Base-by-base conservation (phyloP, 1,140 invertebrate species). In the Drosophila navojoa region DNA sequence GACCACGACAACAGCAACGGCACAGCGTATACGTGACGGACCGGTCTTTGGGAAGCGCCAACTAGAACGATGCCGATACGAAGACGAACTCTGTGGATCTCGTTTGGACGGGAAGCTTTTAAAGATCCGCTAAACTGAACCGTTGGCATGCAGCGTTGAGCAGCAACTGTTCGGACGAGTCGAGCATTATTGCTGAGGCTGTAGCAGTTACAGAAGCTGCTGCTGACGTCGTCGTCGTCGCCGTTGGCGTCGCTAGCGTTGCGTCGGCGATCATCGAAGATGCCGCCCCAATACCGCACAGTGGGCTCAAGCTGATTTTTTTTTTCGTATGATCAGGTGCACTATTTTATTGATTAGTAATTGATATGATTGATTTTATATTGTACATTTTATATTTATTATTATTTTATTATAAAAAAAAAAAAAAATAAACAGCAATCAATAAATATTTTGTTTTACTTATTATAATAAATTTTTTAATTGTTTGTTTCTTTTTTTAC, bases 81-180 rank as follows among this genome's bases (percentile, higher is more conserved):
- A 25, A 50, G 52, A 35, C 57, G 66, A 16, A 61, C 27, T 32
- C 47, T 11, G 16, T 47, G 35, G 25, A 27, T 15, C 44, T 49
- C 7, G 38, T 27, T 16, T 10, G 10, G 27, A 6, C 58, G 44
- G 7, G 16, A 32, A 16, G 13, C 29, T 50, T 25, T 25, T n/a
- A 22, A 40, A 49, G 19, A 57, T 49, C 42, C 27, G 25, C 25
- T 47, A 19, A 69, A 45, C 47, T 61, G 29, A 74, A 70, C 71
- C 49, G 64, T 50, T 62, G 32, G 38, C 58, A 44, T 57, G 52
- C 71, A 69, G 66, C 71, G 58, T 52, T 44, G 53, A 53, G 58
- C 53, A 61, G 50, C 52, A 44, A 74, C 71, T 74, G 71, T 68
- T 49, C 55, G 63, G 55, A 60, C 42, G 47, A 58, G 5, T 68